Conservation (phyloP, 1,140 invertebrate species). For the Drosophila baimaii region DNA sequence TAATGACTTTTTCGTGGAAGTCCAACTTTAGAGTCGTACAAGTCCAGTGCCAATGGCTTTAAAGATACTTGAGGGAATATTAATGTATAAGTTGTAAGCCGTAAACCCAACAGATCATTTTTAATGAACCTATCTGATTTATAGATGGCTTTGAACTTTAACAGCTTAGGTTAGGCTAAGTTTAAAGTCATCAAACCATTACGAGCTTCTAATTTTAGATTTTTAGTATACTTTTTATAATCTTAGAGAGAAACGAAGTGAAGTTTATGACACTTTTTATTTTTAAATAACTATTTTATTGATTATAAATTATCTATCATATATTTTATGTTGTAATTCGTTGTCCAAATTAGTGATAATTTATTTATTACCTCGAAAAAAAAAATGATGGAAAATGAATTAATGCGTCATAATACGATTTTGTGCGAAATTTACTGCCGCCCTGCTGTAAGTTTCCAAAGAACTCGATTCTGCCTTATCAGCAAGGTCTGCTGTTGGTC, state of each 20-base stretch:
- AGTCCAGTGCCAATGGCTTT: constrained; percentile 1
- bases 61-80: constrained; percentile 11
- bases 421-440: neutral
- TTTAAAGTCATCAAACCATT: neutral
- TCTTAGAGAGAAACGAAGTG: neutral
- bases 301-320: neutral
- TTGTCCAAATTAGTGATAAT: constrained; percentile 12
- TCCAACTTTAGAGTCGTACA: constrained; percentile 3
- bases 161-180: neutral
- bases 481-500: constrained; percentile 23
- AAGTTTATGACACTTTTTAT: neutral
- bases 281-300: constrained; percentile 2
- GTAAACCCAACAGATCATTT: neutral
- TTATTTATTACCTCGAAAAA: constrained; percentile 8
- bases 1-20: constrained; percentile 24
- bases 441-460: constrained; percentile 10
- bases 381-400: neutral
- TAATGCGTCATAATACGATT: constrained; percentile 5
- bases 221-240: neutral
- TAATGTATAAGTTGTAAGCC: constrained; percentile 6
- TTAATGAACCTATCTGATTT: constrained; percentile 2
- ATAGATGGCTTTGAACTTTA: neutral
- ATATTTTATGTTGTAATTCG: constrained; percentile 3
- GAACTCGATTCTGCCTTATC: constrained; percentile 34
- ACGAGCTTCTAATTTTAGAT: neutral